These are phyloP conservation scores for Tachina grossa DNA, from an alignment of 2,888 invertebrate species.

Conservation along the genomic window DNA sequence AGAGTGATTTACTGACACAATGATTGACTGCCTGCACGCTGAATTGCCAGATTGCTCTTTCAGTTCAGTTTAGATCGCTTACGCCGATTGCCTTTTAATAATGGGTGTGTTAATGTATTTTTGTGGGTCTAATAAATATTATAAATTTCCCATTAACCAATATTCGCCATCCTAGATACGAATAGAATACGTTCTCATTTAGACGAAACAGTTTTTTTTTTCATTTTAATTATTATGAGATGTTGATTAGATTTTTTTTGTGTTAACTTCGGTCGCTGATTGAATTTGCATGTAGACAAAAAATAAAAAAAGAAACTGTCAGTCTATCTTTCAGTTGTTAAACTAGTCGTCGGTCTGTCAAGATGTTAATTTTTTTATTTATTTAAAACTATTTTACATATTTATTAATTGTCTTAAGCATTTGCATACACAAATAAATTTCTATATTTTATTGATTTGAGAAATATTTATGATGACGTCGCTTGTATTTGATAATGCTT, in stretches of 20 bases:
- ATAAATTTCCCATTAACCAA: constrained; percentile 26
- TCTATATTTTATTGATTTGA: constrained; percentile 41
- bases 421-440: constrained; percentile 39
- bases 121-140: constrained; percentile 6
- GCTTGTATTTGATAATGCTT: neutral
- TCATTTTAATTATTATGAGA: neutral
- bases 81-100: neutral
- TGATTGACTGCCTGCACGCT: constrained; percentile 5
- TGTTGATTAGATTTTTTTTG: constrained; percentile 23
- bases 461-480: constrained; percentile 49
- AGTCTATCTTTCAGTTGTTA: constrained; percentile 4
- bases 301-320: constrained; percentile 24
- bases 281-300: constrained; percentile 25
- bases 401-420: constrained; percentile 39
- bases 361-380: constrained; percentile 27
- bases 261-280: constrained; percentile 20
- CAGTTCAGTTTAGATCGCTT: neutral
- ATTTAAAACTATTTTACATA: constrained; percentile 29
- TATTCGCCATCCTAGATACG: constrained; percentile 12
- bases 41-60: neutral
- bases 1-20: constrained; percentile 49
- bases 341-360: constrained; percentile 18
- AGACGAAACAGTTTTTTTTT: constrained; percentile 1
- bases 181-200: constrained; percentile 25
- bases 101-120: constrained; percentile 29